Evolutionary conservation across 2,888 invertebrate genomes (phyloP), one percentile per base, ranked within the genome.

Genomic region (Pharmacophagus antenor): DNA sequence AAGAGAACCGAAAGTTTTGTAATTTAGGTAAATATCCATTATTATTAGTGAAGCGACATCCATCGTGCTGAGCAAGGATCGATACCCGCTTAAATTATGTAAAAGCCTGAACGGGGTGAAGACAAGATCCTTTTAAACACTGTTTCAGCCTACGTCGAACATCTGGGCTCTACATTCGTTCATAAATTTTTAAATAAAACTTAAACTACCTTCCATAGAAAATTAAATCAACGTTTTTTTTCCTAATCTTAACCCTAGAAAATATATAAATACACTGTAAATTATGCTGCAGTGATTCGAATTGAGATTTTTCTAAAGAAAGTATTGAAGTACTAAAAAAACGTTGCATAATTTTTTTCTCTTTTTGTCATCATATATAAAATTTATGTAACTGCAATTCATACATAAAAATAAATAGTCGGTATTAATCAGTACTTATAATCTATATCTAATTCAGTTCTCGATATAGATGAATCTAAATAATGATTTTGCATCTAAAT

Each of bases 121-220:
- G 64, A 60, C 64, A 62, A 64, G 67, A 74, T 73, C 72, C 69
- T 73, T 76, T 75, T 68, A 72, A 73, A 56, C 52, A 74, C 66
- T 70, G 70, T 67, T 69, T 67, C 61, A 67, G 63, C 66, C 66
- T 69, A 64, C 58, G 68, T 66, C 49, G 51, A 64, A 57, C 52
- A 61, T 62, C 59, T 63, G 58, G 64, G 61, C 68, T 70, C 63
- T 58, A 27, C 62, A 41, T 52, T 51, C 49, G 52, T 56, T 67
- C 64, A 66, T 65, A 62, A 63, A 65, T 54, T 65, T 50, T 61
- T 54, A 56, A 58, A 31, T 27, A 25, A 49, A 56, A 55, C 7
- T 51, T 22, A 41, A 18, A 42, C 25, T 46, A 8, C 4, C 15
- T 50, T 6, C 23, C n/a, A 23, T 23, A 17, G 17, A 48, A 48